Base-by-base conservation (phyloP, 2,888 invertebrate genomes). In the Pycnomerus fuliginosus region DNA sequence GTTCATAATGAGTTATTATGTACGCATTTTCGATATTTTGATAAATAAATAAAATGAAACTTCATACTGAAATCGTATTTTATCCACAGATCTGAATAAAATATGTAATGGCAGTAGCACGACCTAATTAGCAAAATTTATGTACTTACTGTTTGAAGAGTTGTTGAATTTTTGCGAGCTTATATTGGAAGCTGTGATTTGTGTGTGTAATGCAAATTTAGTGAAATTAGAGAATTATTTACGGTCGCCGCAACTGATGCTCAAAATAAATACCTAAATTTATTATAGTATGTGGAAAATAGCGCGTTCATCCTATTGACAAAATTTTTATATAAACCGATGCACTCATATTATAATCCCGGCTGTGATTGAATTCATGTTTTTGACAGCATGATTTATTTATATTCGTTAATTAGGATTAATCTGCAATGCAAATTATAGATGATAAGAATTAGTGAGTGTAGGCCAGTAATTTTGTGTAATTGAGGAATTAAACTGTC, bases 401-500 rank as follows among this genome's bases (percentile, higher is more conserved):
- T 32, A 44, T 39, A 44, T 32, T 39, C 15, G 31, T 7, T 13
- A 13, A 14, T 13, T 11, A 30, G 14, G 14, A 14, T 10, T 27
- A 11, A 10, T 13, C 13, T 2, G 10, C 10, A 3, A 2, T 2
- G 2, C 11, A 28, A 28, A 7, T 7, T 7, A 28, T 10, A 28
- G 2, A 13, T 14, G 28, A n/a, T 28, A 28, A 16, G 13, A 13
- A 17, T 20, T 10, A 10, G n/a, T 20, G 20, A 20, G 20, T 20
- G 20, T 4, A 25, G 48, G 44, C 48, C 37, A 46, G 52, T 56
- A 57, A 49, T 43, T 58, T 50, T 55, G 51, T 55, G 53, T 59
- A 59, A 59, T 59, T 46, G 57, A 52, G 24, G 48, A 56, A 52
- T 58, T 56, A 56, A 57, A 55, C 30, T 54, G 59, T 56, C 57